Base-by-base conservation (phyloP, 1,140 invertebrate species). In the Panulirus ornatus region DNA sequence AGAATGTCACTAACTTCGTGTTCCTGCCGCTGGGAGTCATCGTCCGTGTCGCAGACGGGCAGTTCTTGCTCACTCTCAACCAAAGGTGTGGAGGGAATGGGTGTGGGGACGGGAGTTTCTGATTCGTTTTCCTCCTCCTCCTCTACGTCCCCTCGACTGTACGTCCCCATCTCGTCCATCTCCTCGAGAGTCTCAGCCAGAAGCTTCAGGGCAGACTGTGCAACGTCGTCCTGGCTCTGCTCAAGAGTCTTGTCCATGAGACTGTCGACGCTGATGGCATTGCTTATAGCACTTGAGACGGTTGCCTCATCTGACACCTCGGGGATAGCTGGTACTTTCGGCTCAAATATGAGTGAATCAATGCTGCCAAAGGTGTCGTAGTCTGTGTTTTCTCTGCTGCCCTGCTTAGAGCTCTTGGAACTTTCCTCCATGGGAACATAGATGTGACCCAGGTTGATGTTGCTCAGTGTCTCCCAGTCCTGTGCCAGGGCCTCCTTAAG, bases 351-450 rank as follows among this genome's bases (percentile, higher is more conserved):
- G 14, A 93, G 79, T 1, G 92, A 93, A 88, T 93, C 93, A 34
- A 93, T 91, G 76, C 93, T 93, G 16, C 93, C 93, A 73, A 93
- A 93, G 11, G 93, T 93, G 73, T 93, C 93, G 51, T 93, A 93
- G 71, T 93, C 93, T 0, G 92, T 92, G 38, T 78, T 84, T 42
- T 93, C 93, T 30, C 81, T 84, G 34, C 78, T 82, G n/a, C 76
- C 79, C 1, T 88, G 63, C 78, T 92, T 93, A 22, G 84, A 84
- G 2, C 70, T 70, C 47, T 87, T 91, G 34, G 91, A 42, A 19
- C 91, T 91, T 54, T 92, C 92, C 83, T 93, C 93, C 93, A 93
- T 93, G 16, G 93, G 93, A n/a, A 93, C 93, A 79, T 93, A 93
- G 81, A 93, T 93, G 27, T 93, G 92, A 30, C 93, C 93, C 51